Evolutionary conservation across 2,797 vertebrate species (phyloP).

Genomic region (Tapirus indicus): DNA sequence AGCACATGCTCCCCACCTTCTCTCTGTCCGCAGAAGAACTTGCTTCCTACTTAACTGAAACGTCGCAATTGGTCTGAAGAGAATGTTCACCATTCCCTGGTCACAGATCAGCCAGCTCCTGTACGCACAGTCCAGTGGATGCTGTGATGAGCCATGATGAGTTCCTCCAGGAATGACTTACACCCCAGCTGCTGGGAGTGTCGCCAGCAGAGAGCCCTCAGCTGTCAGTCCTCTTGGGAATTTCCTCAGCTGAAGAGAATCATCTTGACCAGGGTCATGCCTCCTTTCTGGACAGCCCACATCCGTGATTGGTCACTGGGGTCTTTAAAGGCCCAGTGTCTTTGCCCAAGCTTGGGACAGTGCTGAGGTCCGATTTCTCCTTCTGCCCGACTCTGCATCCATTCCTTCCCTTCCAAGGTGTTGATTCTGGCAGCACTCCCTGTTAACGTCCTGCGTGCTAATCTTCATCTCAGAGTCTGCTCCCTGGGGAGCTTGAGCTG

Average conservation of each 20-base stretch:
- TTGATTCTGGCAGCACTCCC: not conserved
- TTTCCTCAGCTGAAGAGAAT: not conserved
- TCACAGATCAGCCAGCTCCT: not conserved
- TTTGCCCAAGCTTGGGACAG: accelerated
- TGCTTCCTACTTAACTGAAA: not conserved
- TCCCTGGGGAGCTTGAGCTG: too few species aligned
- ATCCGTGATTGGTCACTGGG: not conserved
- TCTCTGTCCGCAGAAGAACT: too few species aligned
- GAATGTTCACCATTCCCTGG: too few species aligned
- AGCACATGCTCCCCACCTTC: accelerated
- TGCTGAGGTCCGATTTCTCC: too few species aligned
- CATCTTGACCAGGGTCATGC: not conserved
- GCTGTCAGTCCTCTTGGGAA: not conserved
- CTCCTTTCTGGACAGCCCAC: not conserved
- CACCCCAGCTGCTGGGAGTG: not conserved
- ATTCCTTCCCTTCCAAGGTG: not conserved
- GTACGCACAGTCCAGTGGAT: not conserved
- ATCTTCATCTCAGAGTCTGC: not conserved
- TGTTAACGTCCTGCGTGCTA: not conserved
- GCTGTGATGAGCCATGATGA: not conserved
- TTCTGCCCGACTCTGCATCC: accelerated
- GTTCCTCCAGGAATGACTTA: too few species aligned
- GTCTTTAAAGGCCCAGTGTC: not conserved
- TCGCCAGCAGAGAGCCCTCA: not conserved
- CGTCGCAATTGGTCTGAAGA: accelerated